These are phyloP conservation scores for Argentina silus DNA, from an alignment of 2,797 vertebrate species.

Conservation along the genomic window DNA sequence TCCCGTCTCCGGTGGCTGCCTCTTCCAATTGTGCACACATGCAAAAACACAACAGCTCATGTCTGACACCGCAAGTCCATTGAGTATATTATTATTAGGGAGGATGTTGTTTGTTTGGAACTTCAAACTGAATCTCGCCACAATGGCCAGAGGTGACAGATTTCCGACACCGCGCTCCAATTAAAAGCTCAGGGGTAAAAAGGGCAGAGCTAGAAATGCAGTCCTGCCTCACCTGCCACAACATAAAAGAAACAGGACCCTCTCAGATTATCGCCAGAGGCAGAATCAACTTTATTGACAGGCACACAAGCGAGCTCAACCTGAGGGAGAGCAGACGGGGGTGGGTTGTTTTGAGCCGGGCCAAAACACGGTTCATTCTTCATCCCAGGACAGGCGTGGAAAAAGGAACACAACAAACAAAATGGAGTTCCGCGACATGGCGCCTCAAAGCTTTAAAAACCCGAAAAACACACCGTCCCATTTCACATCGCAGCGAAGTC, in stretches of 20 bases:
- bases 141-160: too few species aligned
- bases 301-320: background rate
- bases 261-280: background rate
- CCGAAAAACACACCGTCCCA: background rate
- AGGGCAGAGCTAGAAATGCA: background rate
- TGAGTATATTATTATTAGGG: too few species aligned
- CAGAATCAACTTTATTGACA: background rate
- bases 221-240: background rate
- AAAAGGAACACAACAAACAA: too few species aligned
- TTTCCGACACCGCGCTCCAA: too few species aligned
- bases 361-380: background rate
- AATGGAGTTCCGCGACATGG: background rate
- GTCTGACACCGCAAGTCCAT: too few species aligned
- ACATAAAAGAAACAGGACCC: background rate
- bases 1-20: too few species aligned
- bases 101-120: too few species aligned
- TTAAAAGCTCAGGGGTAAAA: background rate
- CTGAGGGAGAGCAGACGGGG: background rate
- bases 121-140: too few species aligned
- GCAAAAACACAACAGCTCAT: too few species aligned
- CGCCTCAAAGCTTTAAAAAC: background rate
- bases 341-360: too few species aligned
- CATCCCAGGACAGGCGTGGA: too few species aligned
- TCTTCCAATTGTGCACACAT: too few species aligned
- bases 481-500: background rate